These are phyloP conservation scores for Drosophila rubida DNA, from an alignment of 2,888 invertebrate species.

Conservation along the genomic window DNA sequence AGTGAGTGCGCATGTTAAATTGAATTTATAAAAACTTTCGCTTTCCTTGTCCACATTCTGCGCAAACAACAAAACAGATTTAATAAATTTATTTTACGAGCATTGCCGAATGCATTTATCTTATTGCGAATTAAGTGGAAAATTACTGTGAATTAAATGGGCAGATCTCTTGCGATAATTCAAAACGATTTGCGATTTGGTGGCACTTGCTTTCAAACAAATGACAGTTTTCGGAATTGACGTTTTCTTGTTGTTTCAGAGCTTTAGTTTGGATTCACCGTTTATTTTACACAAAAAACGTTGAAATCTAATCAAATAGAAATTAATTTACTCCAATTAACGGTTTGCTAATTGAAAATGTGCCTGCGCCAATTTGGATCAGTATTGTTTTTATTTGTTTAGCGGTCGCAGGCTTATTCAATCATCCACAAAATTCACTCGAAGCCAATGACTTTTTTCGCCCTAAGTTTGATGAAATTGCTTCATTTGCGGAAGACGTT, in stretches of 20 bases:
- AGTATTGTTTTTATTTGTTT: conserved; percentile 4
- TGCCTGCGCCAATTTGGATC: conserved; percentile 12
- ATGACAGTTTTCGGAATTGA: not conserved
- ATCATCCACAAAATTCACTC: not conserved
- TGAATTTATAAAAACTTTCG: conserved; percentile 57
- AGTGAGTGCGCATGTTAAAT: conserved; percentile 22
- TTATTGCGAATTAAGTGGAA: conserved; percentile 38
- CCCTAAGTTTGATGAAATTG: conserved; percentile 7
- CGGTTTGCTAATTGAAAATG: conserved; percentile 55
- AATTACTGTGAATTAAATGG: conserved; percentile 31
- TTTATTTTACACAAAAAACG: conserved; percentile 23
- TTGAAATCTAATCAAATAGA: conserved; percentile 44
- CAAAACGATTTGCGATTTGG: conserved; percentile 6
- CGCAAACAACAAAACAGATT: not conserved
- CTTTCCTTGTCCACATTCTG: conserved; percentile 31
- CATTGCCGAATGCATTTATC: conserved; percentile 15
- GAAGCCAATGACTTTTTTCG: conserved; percentile 23
- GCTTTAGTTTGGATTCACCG: not conserved
- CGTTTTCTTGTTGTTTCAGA: conserved; percentile 2
- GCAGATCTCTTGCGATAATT: not conserved
- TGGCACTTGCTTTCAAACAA: conserved; percentile 1
- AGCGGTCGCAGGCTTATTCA: conserved; percentile 11
- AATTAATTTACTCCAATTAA: conserved; percentile 53
- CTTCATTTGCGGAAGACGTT: conserved; percentile 13
- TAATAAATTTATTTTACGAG: conserved; percentile 15